These are phyloP conservation scores for Ammospiza caudacuta DNA, from an alignment of 2,113 vertebrate genomes.

Conservation along the genomic window DNA sequence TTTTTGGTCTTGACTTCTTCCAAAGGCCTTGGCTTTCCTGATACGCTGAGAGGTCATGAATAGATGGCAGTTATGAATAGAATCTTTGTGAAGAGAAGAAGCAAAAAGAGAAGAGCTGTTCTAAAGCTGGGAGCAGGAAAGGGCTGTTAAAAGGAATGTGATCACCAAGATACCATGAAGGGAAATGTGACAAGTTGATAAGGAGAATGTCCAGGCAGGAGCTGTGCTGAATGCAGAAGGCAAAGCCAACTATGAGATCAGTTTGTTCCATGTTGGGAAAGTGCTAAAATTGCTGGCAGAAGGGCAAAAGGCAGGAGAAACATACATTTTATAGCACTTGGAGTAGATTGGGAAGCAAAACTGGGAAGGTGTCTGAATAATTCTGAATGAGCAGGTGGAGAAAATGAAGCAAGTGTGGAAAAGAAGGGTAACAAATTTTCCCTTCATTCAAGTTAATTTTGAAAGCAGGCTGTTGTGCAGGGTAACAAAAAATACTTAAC, in stretches of 20 bases:
- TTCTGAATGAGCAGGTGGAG: background rate
- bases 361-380: background rate
- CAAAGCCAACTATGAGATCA: background rate
- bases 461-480: background rate
- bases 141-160: background rate
- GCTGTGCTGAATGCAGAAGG: background rate
- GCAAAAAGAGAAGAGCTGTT: background rate
- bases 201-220: background rate
- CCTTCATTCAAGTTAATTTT: background rate
- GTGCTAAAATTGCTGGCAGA: background rate
- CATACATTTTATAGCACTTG: background rate
- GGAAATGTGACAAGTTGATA: background rate
- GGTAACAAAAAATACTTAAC: background rate
- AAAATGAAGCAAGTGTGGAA: background rate
- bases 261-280: background rate
- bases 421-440: background rate
- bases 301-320: background rate
- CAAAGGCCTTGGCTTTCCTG: background rate
- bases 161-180: background rate
- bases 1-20: background rate
- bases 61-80: background rate
- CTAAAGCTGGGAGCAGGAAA: background rate
- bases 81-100: background rate
- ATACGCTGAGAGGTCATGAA: background rate
- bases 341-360: background rate